phyloP scores from a whole-genome alignment of 2,113 vertebrate genomes.

The Eclectus roratus region DNA sequence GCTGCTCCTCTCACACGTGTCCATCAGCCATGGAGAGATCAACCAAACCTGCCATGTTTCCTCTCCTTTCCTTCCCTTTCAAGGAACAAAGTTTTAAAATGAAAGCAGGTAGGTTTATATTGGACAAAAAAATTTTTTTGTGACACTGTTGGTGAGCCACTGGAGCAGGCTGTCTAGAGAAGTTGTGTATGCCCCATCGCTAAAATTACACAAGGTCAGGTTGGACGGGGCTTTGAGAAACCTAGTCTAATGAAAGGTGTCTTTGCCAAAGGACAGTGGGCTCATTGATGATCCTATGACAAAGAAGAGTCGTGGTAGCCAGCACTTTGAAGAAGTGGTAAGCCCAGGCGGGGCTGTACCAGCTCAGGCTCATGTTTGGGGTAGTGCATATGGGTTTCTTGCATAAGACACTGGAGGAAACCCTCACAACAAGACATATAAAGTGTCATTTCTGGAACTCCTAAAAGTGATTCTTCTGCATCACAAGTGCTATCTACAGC shows the following conservation, averaged over 20 bases:
- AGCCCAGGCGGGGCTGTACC: not conserved
- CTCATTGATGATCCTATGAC: not conserved
- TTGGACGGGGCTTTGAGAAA: not conserved
- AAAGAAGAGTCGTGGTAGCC: not conserved
- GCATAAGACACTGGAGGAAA: not conserved
- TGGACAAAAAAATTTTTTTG: not conserved
- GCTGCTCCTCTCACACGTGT: accelerated
- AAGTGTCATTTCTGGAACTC: not conserved
- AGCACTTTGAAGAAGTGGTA: not conserved
- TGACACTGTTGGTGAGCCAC: not conserved
- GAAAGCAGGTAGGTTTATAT: not conserved
- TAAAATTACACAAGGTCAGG: not conserved
- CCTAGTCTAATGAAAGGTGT: not conserved
- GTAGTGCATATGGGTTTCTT: not conserved
- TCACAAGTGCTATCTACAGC: not conserved
- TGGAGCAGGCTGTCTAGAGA: not conserved
- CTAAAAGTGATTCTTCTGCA: not conserved
- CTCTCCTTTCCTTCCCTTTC: not conserved
- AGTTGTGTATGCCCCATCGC: not conserved
- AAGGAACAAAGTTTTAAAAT: not conserved
- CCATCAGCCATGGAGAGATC: not conserved
- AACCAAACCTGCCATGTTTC: not conserved
- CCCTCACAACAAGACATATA: not conserved
- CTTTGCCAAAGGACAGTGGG: not conserved
- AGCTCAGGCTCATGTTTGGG: not conserved